These are phyloP conservation scores for Pangasianodon gigas DNA, from an alignment of 2,113 vertebrate genomes.

Conservation along the genomic window DNA sequence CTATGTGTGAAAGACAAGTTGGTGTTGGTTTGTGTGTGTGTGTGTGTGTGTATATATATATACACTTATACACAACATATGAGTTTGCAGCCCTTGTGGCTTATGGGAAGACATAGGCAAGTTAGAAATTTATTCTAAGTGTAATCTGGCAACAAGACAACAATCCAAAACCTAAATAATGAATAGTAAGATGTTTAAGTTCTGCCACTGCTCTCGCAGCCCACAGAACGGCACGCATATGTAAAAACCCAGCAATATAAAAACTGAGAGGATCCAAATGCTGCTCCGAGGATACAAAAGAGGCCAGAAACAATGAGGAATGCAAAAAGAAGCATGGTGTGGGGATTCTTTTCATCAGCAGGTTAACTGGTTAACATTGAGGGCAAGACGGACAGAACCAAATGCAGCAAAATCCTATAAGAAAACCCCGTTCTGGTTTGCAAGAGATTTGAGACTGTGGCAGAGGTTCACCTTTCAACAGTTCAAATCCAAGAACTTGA, in stretches of 20 bases:
- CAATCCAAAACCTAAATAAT: background rate
- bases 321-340: background rate
- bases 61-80: background rate
- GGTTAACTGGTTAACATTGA: background rate
- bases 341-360: background rate
- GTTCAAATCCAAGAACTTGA: background rate
- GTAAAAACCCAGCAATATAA: background rate
- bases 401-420: background rate
- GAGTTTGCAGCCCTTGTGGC: too few species aligned
- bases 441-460: background rate
- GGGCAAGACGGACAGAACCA: background rate
- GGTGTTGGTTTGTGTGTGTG: background rate
- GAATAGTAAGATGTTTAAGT: background rate
- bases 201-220: too few species aligned
- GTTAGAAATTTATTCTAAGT: too few species aligned
- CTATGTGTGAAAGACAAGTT: conserved; percentile 60
- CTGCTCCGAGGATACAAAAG: background rate
- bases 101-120: too few species aligned
- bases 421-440: background rate
- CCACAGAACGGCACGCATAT: too few species aligned
- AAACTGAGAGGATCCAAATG: background rate
- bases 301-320: background rate
- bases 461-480: background rate
- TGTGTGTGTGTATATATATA: background rate
- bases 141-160: background rate